Evolutionary conservation across 2,888 invertebrate genomes (phyloP), one percentile per base, ranked within the genome.

Genomic region (Drosophila subquinaria): DNA sequence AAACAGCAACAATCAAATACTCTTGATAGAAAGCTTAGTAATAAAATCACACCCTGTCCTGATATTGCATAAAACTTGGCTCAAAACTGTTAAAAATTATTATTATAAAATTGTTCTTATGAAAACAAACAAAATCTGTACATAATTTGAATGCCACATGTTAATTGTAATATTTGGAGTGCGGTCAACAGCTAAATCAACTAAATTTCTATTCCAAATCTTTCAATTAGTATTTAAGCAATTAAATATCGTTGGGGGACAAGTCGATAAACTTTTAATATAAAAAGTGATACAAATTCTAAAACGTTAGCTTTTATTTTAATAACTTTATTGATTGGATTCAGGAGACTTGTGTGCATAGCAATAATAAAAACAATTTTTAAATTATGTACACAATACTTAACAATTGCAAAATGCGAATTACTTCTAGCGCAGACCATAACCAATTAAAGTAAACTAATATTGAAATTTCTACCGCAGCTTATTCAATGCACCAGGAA

Each of bases 301-400:
- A 59, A 57, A 60, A 79, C 55, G 61, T 52, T 27, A 27, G 70
- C 59, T 74, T 66, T 36, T 56, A 30, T 36, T 56, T 43, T 30
- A 38, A 56, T 77, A 73, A 69, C 20, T 73, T 76, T 81, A 74
- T 74, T 77, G 67, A 75, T 72, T 77, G 63, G 70, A 62, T 69
- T 84, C 47, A 62, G 70, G 61, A 70, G 69, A 73, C 76, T 73
- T 73, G 60, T 69, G 53, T 79, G 79, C 79, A 75, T 75, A 80
- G 85, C 82, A 79, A 73, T 72, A 83, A 81, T 53, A 81, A 66
- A 74, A 74, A 68, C 59, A 20, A 79, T 72, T 73, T 73, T 69
- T 62, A 69, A 70, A 77, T 72, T 78, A 81, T 73, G 45, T 77
- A 76, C 53, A 78, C 63, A 53, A 72, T 69, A 68, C 27, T 59